Evolutionary conservation across 2,113 vertebrate genomes (phyloP), one percentile per base, ranked within the genome.

Genomic region (Corythoichthys intestinalis): DNA sequence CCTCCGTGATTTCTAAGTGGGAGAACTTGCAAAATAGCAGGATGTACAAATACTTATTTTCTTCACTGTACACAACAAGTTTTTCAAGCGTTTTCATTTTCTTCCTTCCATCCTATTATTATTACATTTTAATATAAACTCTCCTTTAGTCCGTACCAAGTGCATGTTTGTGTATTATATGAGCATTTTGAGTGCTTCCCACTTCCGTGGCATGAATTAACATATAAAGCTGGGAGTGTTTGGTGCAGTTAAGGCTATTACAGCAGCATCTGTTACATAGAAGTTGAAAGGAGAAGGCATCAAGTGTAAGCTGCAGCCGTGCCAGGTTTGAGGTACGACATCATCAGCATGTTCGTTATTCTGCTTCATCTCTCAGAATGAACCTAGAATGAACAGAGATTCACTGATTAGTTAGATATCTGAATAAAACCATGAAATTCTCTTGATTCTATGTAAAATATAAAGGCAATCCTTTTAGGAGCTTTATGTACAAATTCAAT

Each of bases 351-450:
- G 4, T 56, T 28, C 49, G 63, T 70, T 87, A 88, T 10, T 90
- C 88, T 28, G 49, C 82, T 38, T 91, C 90, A 0, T 91, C 91
- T 73, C 71, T 88, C 37, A 93, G 75, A 59, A 85, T 83, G 71
- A 90, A 92, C 91, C 91, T 92, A 78, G 34, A 65, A 75, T 11
- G 66, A 34, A 74, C 2, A 79, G 5, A 75, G n/a, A 44, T 0
- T 59, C 34, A 13, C 50, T 71, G 14, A 50, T 14, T 14, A 50
- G 48, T 2, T 9, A 41, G 39, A 41, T 6, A 41, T 47, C 46
- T 47, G 1, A 8, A 47, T 47, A 44, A 44, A 44, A 44, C 41
- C 41, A 44, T 4, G 2, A 47, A 47, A 10, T 47, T 11, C 7
- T 8, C 46, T 47, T 8, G 9, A 10, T 47, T 47, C 46, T 7